Evolutionary conservation across 1,140 invertebrate genomes (phyloP), one percentile per base, ranked within the genome.

Genomic region (Pseudobourletiella spinata): DNA sequence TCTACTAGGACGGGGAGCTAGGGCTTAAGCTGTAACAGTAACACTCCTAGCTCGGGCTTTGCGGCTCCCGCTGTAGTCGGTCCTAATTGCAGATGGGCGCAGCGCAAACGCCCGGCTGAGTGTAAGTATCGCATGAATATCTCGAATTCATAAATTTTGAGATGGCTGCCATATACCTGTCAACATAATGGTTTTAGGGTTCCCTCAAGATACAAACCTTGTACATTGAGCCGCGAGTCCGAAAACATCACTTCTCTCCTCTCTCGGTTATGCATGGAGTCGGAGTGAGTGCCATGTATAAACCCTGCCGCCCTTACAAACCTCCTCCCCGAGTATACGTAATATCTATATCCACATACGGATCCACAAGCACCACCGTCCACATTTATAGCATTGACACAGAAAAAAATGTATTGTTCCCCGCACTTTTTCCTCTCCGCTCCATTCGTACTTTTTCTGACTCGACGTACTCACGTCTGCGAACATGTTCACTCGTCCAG

Each of bases 101-200:
- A 48, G 44, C 44, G 44, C 11, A 48, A 22, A 48, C 11, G 44
- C 20, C 44, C 8, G 20, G 44, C 50, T 26, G 3, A 16, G 50
- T 15, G 6, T 22, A n/a, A 8, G 44, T 44, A 44, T 30, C 15
- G 42, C 62, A 58, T 59, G 63, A 60, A 64, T 59, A 64, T 65
- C 63, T 64, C 4, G 48, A 61, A 65, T 57, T 65, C 63, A 65
- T 65, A 64, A 65, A 65, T 61, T 66, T 61, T 61, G 64, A 62
- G 60, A 62, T 18, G 56, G 57, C 20, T 57, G 35, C 44, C 39
- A 58, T 62, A 66, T 62, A 66, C 59, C 64, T 66, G 64, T 66
- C 64, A 66, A 54, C 55, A 24, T 66, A 66, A 66, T 66, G 64
- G 64, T 54, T 66, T 66, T 66, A 66, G 59, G 55, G 64, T 58